Evolutionary conservation across 2,888 invertebrate species (phyloP), one percentile per base, ranked within the genome.

Genomic region (Saturnia pavonia): DNA sequence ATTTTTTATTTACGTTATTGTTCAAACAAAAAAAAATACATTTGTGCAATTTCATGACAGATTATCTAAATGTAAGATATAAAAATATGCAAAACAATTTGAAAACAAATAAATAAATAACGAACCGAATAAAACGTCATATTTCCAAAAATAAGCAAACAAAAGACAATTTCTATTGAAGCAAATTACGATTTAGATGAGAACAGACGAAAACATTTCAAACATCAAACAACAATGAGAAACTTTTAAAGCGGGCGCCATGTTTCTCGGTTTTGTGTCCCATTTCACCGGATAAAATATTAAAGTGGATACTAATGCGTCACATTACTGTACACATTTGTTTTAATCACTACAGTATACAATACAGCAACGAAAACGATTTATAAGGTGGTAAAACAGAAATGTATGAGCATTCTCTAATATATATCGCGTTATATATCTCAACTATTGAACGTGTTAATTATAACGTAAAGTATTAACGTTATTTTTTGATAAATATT

Each of bases 111-210:
- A 48, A 11, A 60, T 57, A n/a, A 40, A 48, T n/a, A n/a, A 65
- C 48, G 22, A 19, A 48, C 19, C 40, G 27, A 22, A n/a, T 34
- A 34, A 68, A 40, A 69, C 42, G 60, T 25, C 16, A 3, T 45
- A 65, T 69, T 27, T 14, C n/a, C n/a, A n/a, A 27, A 60, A 27
- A n/a, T 69, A 40, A 65, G 45, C 65, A 69, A 69, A 66, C 65
- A 65, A 69, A 66, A 69, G 51, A 34, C n/a, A 27, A 14, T 48
- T 65, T 66, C 40, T 65, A 65, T 69, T 69, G 16, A 40, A 69
- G 40, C 51, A 60, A 60, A 60, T 27, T 27, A 27, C 27, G 12
- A 60, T 60, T 57, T 27, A 57, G 14, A 25, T 25, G 22, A 16
- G 12, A 65, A 40, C 48, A 40, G n/a, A 14, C 16, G 25, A 69